A percentile compares a stretch with the other conserved stretches of the same genome.
Conservation (phyloP, 2,797 vertebrate genomes). For the Heliangelus exortis region DNA sequence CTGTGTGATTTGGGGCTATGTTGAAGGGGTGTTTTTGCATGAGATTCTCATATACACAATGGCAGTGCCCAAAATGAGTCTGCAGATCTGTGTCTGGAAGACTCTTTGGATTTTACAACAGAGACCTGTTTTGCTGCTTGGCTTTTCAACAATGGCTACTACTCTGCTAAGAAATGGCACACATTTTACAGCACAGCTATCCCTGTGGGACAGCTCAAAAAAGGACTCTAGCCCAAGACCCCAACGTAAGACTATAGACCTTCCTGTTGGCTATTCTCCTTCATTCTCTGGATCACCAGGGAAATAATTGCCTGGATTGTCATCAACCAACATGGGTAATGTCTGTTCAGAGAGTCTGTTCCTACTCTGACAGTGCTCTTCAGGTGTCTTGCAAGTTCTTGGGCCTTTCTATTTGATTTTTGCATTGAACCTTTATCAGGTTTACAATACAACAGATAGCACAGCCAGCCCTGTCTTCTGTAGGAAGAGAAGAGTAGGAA, state of each 20-base stretch:
- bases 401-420: not conserved
- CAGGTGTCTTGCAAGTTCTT: not conserved
- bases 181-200: not conserved
- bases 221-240: not conserved
- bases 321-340: not conserved
- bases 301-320: not conserved
- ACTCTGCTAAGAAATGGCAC: not conserved
- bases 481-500: not conserved
- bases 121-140: not conserved
- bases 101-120: not conserved
- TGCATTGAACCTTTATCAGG: not conserved
- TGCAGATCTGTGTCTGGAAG: not conserved
- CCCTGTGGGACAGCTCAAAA: not conserved
- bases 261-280: not conserved
- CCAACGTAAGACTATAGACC: not conserved
- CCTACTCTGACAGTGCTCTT: not conserved
- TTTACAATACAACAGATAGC: not conserved
- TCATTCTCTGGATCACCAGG: not conserved
- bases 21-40: not conserved
- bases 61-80: not conserved
- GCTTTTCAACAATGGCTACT: not conserved
- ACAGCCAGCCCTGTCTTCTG: not conserved
- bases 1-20: not conserved
- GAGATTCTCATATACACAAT: not conserved
- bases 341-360: not conserved